Conservation (phyloP, 2,113 vertebrate species). For the Cavia porcellus region DNA sequence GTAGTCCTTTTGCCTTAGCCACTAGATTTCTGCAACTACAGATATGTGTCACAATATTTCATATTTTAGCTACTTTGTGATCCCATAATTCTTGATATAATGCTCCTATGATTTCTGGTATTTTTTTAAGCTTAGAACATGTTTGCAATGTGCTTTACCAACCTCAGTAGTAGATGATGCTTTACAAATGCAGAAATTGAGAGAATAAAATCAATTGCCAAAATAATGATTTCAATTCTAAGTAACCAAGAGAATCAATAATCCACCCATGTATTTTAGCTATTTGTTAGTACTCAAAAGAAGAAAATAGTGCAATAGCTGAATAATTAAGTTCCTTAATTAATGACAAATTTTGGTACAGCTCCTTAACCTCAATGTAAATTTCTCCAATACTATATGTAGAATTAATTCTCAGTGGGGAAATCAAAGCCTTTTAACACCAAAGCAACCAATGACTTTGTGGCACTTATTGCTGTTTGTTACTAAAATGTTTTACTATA, state of each 20-base stretch:
- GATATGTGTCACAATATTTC: background rate
- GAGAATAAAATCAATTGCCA: constrained; percentile 41
- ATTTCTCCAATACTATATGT: constrained; percentile 19
- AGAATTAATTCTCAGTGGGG: constrained; percentile 2
- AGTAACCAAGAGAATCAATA: constrained; percentile 31
- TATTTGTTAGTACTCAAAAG: constrained; percentile 60
- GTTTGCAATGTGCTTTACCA: constrained; percentile 1
- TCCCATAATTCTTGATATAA: constrained; percentile 4
- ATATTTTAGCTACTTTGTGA: background rate
- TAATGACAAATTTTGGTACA: constrained; percentile 49
- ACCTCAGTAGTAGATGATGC: background rate
- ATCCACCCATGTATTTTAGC: constrained; percentile 49
- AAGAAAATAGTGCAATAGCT: constrained; percentile 19
- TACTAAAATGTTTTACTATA: constrained; percentile 41
- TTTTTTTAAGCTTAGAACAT: background rate
- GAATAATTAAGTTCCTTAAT: constrained; percentile 49
- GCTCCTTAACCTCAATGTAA: constrained; percentile 47
- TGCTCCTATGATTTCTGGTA: background rate
- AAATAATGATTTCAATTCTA: constrained; percentile 34
- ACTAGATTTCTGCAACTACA: background rate
- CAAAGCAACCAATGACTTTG: background rate
- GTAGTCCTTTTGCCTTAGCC: background rate
- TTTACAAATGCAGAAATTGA: constrained; percentile 38
- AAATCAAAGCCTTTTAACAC: constrained; percentile 38
- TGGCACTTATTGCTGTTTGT: background rate